phyloP scores from a whole-genome alignment of 2,113 vertebrate species.

The Cinclus cinclus region DNA sequence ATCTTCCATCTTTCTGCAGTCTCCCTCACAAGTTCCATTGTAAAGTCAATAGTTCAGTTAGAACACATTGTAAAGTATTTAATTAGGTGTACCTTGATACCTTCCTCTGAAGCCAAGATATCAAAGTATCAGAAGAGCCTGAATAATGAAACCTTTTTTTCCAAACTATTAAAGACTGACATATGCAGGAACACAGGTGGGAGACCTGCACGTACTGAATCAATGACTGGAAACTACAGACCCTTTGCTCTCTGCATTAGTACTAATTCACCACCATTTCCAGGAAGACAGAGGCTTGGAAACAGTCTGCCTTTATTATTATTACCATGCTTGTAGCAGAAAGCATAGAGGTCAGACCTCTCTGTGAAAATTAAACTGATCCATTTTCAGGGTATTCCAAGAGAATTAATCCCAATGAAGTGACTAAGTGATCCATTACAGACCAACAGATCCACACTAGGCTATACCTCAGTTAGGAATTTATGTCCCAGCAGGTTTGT shows the following conservation, averaged over 20 bases:
- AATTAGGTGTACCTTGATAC: slow-evolving; percentile 1
- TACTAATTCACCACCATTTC: neutral
- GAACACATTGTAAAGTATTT: neutral
- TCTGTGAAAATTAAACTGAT: neutral
- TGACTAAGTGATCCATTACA: neutral
- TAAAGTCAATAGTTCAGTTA: neutral
- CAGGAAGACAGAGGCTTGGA: neutral
- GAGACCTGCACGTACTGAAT: neutral
- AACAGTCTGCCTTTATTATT: neutral
- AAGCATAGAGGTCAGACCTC: neutral
- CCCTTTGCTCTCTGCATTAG: neutral
- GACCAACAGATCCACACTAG: neutral
- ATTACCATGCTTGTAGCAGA: neutral
- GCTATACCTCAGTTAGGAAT: neutral
- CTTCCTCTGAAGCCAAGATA: neutral
- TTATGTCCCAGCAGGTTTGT: neutral
- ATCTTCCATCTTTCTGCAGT: neutral
- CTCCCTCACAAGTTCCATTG: neutral
- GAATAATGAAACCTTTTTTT: neutral
- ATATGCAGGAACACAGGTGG: neutral
- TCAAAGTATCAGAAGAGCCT: neutral
- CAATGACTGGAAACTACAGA: neutral
- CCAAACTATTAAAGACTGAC: neutral
- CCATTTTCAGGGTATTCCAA: neutral
- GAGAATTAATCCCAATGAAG: neutral